phyloP scores from a whole-genome alignment of 1,140 invertebrate genomes.

The Conopomorpha cramerella region DNA sequence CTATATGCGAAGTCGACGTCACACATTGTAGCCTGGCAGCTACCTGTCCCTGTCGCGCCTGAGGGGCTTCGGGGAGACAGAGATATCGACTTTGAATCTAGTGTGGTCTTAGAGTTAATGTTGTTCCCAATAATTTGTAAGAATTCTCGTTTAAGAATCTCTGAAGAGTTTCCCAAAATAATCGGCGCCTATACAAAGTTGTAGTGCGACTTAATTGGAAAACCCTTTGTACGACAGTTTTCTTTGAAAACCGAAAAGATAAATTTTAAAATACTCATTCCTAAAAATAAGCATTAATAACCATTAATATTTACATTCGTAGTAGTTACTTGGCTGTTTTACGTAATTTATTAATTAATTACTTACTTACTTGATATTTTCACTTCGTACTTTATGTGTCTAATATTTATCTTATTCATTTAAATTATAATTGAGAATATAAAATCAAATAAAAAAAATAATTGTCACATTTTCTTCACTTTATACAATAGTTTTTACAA shows the following conservation, averaged over 20 bases:
- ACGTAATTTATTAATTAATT: slow-evolving; percentile 51
- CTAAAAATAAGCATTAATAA: slow-evolving; percentile 53
- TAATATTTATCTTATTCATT: slow-evolving; percentile 59
- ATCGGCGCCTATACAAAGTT: too few species aligned
- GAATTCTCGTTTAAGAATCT: slow-evolving; percentile 20
- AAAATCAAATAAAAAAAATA: slow-evolving; percentile 49
- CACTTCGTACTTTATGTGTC: slow-evolving; percentile 58
- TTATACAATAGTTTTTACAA: slow-evolving; percentile 64
- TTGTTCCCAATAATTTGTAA: slow-evolving; percentile 58
- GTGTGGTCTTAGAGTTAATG: slow-evolving; percentile 48
- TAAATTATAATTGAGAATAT: slow-evolving; percentile 51
- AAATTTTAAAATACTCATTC: slow-evolving; percentile 54
- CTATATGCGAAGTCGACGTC: too few species aligned
- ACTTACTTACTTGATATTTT: slow-evolving; percentile 58
- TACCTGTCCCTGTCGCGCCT: background rate
- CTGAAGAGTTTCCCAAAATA: slow-evolving; percentile 14
- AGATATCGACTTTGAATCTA: too few species aligned
- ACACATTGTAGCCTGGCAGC: slow-evolving; percentile 3
- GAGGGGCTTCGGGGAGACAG: background rate
- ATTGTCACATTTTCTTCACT: slow-evolving; percentile 61
- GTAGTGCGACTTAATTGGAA: too few species aligned
- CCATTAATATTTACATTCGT: slow-evolving; percentile 54
- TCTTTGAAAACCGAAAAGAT: slow-evolving; percentile 34
- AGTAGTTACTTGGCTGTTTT: slow-evolving; percentile 56
- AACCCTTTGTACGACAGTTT: too few species aligned